Base-by-base conservation (phyloP, 2,113 vertebrate genomes). In the Cinclus cinclus region DNA sequence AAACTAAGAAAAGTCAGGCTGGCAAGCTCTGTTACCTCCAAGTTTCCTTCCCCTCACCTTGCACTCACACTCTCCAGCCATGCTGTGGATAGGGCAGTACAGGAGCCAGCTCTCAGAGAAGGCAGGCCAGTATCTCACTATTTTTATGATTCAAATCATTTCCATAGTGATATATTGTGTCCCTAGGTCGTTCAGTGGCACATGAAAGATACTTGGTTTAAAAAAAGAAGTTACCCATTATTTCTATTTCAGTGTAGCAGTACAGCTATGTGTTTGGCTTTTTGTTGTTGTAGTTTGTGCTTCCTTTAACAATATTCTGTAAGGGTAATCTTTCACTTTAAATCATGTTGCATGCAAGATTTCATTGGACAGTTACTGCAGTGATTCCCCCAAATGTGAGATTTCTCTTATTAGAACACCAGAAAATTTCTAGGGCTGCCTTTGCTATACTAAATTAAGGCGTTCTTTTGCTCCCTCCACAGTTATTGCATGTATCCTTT, bases 31-130 rank as follows among this genome's bases (percentile, higher is more conserved):
- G 60, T 82, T 49, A 9, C 13, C 9, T 59, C 15, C 18, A 22
- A 69, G 7, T 5, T 24, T 42, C 28, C 6, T 10, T 53, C 9
- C 33, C 11, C 5, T 2, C 2, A 2, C 7, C 4, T n/a, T 20
- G 8, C 17, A 4, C 13, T 83, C 22, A 9, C 11, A 5, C 5
- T 53, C 7, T 90, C 3, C 14, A 68, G 11, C 6, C 13, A 10
- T 7, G 6, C 7, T 39, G 6, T 59, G 47, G 5, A 39, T 27
- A 42, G 23, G 13, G 10, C 24, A 47, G 15, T 67, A 20, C 5
- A 59, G 39, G 49, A n/a, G 22, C 41, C 6, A 74, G 21, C 8
- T 65, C 30, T 76, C 3, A 3, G 35, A 31, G 35, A 71, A 70
- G 2, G 2, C 13, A 83, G 30, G 19, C 3, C 33, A 25, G 8